Percentiles rank a stretch among this genome's conserved stretches.
Evolutionary conservation across 2,797 vertebrate genomes (phyloP).

Genomic region (Heliangelus exortis): DNA sequence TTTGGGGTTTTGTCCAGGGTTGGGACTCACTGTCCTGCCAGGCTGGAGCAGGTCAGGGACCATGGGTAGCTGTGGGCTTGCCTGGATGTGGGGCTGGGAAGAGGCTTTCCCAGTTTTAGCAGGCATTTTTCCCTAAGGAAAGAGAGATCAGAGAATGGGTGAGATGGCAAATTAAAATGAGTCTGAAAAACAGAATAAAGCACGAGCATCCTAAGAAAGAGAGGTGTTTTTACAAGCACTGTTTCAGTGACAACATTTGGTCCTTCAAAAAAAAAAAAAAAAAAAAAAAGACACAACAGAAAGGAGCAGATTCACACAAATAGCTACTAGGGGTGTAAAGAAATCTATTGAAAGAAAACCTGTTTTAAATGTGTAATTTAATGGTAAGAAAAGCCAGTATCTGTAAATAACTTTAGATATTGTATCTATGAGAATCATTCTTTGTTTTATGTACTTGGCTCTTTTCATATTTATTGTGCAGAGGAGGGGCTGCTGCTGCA

Average conservation of each 20-base stretch:
- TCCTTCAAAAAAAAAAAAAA: neutral
- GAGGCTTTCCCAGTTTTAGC: neutral
- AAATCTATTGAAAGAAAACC: neutral
- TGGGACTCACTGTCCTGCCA: fast-evolving
- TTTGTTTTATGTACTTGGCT: slow-evolving; percentile 81
- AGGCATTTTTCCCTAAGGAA: neutral
- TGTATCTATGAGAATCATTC: slow-evolving; percentile 80
- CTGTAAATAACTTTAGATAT: slow-evolving; percentile 87
- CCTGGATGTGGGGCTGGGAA: neutral
- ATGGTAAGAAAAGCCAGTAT: slow-evolving; percentile 74
- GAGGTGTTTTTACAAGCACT: neutral
- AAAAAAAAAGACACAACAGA: neutral
- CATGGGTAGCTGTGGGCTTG: fast-evolving
- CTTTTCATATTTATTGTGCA: slow-evolving; percentile 84
- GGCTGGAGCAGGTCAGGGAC: neutral
- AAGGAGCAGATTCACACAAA: slow-evolving; percentile 1
- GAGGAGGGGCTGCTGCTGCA: slow-evolving; percentile 55
- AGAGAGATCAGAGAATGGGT: no score
- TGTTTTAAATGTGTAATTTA: slow-evolving; percentile 13
- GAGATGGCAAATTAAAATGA: neutral
- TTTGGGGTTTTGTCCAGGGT: neutral
- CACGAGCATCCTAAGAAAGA: neutral
- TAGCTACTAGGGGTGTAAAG: neutral
- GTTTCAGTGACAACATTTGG: neutral
- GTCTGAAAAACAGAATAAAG: slow-evolving; percentile 67